phyloP scores from a whole-genome alignment of 1,140 invertebrate species.

The Linepithema humile region DNA sequence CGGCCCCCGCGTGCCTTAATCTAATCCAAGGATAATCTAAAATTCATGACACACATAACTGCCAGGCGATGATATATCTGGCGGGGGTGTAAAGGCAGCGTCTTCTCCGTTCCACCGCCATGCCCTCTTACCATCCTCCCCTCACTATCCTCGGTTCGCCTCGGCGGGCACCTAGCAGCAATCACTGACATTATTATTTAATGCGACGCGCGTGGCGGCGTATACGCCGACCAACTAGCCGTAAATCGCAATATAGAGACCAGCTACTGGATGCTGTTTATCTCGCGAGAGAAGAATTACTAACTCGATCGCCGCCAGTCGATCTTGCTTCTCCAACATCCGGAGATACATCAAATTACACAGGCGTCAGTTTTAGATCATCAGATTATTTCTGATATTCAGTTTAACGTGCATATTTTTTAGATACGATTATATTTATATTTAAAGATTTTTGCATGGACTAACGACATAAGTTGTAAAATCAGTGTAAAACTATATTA shows the following conservation, averaged over 20 bases:
- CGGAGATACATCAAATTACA: not conserved
- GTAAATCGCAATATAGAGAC: slow-evolving; percentile 61
- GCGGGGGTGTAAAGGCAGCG: slow-evolving; percentile 74
- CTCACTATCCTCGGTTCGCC: slow-evolving; percentile 4
- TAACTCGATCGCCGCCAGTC: not conserved
- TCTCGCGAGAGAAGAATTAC: slow-evolving; percentile 40
- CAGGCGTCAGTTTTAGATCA: not conserved
- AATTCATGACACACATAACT: slow-evolving; percentile 84
- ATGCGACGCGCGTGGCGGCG: slow-evolving; percentile 61
- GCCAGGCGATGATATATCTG: slow-evolving; percentile 84
- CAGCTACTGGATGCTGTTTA: slow-evolving; percentile 38
- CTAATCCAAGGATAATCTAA: slow-evolving; percentile 83
- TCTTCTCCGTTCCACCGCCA: slow-evolving; percentile 54
- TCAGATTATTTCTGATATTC: not conserved
- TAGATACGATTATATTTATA: not conserved
- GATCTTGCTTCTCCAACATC: slow-evolving; percentile 10
- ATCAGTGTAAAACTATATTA: not conserved
- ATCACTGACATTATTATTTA: slow-evolving; percentile 75
- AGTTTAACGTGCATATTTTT: not conserved
- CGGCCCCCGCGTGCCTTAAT: slow-evolving; percentile 77
- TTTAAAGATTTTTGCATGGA: not conserved
- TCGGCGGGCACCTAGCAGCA: slow-evolving; percentile 52
- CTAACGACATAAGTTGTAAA: not conserved
- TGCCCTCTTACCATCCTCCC: not conserved
- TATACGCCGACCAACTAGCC: slow-evolving; percentile 35